Percentiles rank a stretch among this genome's conserved stretches.
phyloP scores from a whole-genome alignment of 2,797 vertebrate species.

The Semaprochilodus insignis region DNA sequence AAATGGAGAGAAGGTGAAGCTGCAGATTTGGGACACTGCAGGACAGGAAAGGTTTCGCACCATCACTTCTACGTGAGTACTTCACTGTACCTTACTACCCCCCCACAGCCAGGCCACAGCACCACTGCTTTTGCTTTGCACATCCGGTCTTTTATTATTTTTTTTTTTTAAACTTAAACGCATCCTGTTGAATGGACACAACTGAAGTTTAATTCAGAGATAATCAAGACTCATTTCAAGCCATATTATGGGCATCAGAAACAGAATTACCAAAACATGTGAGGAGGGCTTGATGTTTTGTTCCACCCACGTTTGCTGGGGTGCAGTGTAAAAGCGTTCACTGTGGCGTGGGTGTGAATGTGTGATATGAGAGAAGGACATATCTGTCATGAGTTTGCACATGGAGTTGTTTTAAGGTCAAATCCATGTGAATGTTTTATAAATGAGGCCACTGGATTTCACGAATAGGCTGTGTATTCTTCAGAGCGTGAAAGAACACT shows the following conservation, averaged over 20 bases:
- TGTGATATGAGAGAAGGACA: neutral
- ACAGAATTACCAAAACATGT: neutral
- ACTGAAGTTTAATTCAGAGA: neutral
- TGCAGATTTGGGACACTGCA: conserved; percentile 99
- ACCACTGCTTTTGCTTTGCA: neutral
- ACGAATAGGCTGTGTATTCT: neutral
- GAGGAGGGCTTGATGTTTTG: neutral
- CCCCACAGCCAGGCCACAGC: neutral
- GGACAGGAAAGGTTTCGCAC: conserved; percentile 98
- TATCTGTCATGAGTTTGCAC: neutral
- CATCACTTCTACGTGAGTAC: conserved; percentile 97
- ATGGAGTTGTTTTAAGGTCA: neutral
- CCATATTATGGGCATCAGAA: neutral
- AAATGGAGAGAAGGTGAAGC: conserved; percentile 98
- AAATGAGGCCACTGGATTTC: neutral
- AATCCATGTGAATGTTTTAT: neutral
- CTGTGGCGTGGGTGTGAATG: neutral
- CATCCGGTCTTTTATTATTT: neutral
- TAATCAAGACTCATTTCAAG: neutral
- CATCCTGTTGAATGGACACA: neutral
- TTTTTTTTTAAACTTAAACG: no score
- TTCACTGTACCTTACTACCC: neutral
- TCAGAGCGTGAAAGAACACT: neutral
- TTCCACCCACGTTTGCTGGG: neutral
- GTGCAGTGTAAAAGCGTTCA: neutral